Percentiles rank a stretch among this genome's conserved stretches.
Conservation (phyloP, 2,797 vertebrate genomes). For the Coilia nasus region DNA sequence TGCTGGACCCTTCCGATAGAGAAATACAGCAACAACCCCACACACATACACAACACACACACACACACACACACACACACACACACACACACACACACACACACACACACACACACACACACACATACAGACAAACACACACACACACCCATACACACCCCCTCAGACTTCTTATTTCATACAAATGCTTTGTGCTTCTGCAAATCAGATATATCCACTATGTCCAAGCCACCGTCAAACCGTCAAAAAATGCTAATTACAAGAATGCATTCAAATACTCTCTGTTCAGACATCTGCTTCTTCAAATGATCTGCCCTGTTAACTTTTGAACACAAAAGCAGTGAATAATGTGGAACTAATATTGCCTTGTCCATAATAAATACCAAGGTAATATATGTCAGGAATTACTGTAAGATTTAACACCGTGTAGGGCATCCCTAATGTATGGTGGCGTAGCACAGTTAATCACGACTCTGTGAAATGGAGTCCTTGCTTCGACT, state of each 20-base stretch:
- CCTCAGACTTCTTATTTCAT: neutral
- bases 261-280: neutral
- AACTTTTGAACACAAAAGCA: conserved; percentile 8
- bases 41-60: no score
- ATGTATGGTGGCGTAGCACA: neutral
- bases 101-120: no score
- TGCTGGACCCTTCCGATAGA: no score
- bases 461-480: neutral
- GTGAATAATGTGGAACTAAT: neutral
- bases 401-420: neutral
- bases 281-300: neutral
- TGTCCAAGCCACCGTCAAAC: neutral
- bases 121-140: no score
- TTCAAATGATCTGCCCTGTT: neutral
- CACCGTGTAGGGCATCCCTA: conserved; percentile 1
- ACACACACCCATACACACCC: no score
- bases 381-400: conserved; percentile 13
- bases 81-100: no score
- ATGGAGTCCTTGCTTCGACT: neutral
- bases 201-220: neutral
- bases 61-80: no score
- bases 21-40: no score
- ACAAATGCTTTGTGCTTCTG: neutral
- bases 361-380: conserved; percentile 17
- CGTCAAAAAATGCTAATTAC: neutral